phyloP scores from a whole-genome alignment of 2,113 vertebrate genomes.

The Sebastes schlegelii region DNA sequence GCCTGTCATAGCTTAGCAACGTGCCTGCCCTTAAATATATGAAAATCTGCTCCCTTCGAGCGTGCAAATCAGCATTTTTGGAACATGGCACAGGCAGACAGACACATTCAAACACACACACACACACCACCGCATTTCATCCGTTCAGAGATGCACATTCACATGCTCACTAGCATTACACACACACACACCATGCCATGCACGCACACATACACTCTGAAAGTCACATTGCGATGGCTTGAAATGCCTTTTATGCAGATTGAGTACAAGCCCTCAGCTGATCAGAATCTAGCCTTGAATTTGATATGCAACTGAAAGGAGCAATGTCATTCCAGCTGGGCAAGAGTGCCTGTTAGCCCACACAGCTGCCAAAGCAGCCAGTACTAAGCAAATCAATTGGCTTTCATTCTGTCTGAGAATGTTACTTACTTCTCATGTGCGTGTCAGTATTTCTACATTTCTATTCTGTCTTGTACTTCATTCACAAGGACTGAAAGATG shows the following conservation, averaged over 20 bases:
- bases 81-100: slow-evolving; percentile 37
- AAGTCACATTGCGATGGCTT: slow-evolving; percentile 73
- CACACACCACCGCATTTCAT: not conserved
- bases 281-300: slow-evolving; percentile 73
- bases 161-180: slow-evolving; percentile 26
- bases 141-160: slow-evolving; percentile 5
- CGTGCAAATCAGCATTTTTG: slow-evolving; percentile 72
- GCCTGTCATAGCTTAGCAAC: slow-evolving; percentile 63
- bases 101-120: slow-evolving; percentile 3
- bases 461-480: slow-evolving; percentile 5
- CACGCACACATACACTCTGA: slow-evolving; percentile 23
- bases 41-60: slow-evolving; percentile 73
- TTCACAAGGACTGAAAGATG: not conserved
- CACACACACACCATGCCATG: not conserved
- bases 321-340: slow-evolving; percentile 66
- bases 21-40: slow-evolving; percentile 73
- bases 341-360: slow-evolving; percentile 43
- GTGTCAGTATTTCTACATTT: not conserved
- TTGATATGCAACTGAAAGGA: slow-evolving; percentile 67
- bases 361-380: slow-evolving; percentile 53
- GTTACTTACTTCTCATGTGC: slow-evolving; percentile 12
- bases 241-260: slow-evolving; percentile 73
- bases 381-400: slow-evolving; percentile 19
- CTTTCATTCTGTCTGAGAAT: slow-evolving; percentile 24
- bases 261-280: slow-evolving; percentile 66